A percentile compares a stretch with the other conserved stretches of the same genome.
Evolutionary conservation across 2,797 vertebrate species (phyloP).

Genomic region (Bradypodion ventrale): DNA sequence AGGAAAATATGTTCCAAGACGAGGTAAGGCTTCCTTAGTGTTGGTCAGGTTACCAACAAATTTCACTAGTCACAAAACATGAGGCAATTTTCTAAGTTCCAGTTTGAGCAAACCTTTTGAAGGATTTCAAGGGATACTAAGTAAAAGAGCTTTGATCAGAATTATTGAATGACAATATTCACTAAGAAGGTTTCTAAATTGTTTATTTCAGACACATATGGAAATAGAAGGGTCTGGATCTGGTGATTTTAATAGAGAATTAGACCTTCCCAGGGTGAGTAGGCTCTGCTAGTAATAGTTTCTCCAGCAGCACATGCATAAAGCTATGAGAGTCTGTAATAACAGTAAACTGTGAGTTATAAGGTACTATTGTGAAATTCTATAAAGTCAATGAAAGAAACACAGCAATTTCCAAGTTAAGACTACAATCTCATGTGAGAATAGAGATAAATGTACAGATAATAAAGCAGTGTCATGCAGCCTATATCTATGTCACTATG

Average conservation of each 20-base stretch:
- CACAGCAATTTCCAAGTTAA: not conserved
- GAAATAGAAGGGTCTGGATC: constrained; percentile 84
- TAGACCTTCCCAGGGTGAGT: constrained; percentile 77
- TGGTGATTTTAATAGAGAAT: constrained; percentile 78
- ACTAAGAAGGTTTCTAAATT: not conserved
- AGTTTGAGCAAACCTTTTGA: no score
- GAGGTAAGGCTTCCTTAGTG: no score
- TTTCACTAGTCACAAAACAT: no score
- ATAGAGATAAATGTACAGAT: not conserved
- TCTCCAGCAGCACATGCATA: not conserved
- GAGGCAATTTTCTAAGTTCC: no score
- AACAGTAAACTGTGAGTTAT: no score
- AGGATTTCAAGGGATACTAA: no score
- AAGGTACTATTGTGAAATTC: not conserved
- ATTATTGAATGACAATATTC: no score
- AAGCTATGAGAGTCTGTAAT: not conserved
- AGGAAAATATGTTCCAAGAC: no score
- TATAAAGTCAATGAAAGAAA: not conserved
- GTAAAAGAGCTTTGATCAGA: not conserved
- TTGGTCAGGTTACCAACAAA: no score
- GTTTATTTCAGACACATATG: constrained; percentile 74
- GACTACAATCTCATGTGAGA: not conserved
- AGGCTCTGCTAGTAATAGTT: constrained; percentile 3
- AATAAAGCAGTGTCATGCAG: not conserved
- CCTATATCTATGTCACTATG: not conserved